Evolutionary conservation across 2,113 vertebrate genomes (phyloP), one percentile per base, ranked within the genome.

Genomic region (Ammodytes dubius): DNA sequence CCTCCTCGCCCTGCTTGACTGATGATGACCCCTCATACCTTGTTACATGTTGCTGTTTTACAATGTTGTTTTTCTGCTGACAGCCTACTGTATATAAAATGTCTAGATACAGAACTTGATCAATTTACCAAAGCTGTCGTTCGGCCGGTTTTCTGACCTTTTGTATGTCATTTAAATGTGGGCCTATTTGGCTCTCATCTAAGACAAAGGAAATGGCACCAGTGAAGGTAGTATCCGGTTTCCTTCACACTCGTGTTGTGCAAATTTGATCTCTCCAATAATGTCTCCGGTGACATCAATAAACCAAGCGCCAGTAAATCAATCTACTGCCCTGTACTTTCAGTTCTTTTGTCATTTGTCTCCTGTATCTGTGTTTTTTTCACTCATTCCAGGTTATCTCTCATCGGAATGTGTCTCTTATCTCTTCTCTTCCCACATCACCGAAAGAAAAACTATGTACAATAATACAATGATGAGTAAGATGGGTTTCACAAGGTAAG

Each of bases 391-490:
- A 27, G 42, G 80, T 88, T 91, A 91, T 91, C 90, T 78, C 64
- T 67, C 15, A 72, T 19, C 81, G 84, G 90, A 92, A 92, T 91
- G 81, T 85, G 81, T 85, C 2, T 73, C 79, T 90, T 91, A 91
- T 91, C 88, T 90, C 27, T 64, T 27, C 54, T 75, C 14, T 81
- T 82, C 60, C 80, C 65, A 77, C 83, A 46, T 84, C 42, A 35
- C 50, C 74, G n/a, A 56, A 70, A 73, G 77, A 79, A 45, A 9
- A 45, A 75, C 66, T 61, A 59, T 0, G 40, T 19, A n/a, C n/a
- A n/a, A n/a, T n/a, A n/a, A n/a, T n/a, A n/a, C n/a, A n/a, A 64
- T 27, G 1, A 8, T 49, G 19, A 72, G 81, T 74, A 42, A 13
- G 14, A 50, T 39, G 0, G 12, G 42, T 50, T 40, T 72, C 13